Evolutionary conservation across 1,140 invertebrate species (phyloP).

Genomic region (Coptotermes formosanus): DNA sequence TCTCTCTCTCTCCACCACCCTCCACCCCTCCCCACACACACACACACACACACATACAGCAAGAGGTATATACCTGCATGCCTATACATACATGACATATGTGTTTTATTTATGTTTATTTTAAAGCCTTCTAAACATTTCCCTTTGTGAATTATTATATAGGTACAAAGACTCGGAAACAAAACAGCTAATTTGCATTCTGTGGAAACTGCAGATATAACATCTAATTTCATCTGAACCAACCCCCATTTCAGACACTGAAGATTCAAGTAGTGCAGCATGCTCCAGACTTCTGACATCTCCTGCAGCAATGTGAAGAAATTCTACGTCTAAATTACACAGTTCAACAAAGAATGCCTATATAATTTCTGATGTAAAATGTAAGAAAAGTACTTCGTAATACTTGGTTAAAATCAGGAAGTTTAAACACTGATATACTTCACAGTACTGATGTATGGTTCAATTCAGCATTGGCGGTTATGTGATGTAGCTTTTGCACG

Average conservation of each 20-base stretch:
- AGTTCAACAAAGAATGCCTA: background rate
- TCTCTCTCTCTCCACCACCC: background rate
- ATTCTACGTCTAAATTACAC: background rate
- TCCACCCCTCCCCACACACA: background rate
- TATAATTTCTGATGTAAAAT: no score
- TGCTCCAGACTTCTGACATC: background rate
- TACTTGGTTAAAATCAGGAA: no score
- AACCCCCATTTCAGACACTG: background rate
- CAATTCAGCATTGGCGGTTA: no score
- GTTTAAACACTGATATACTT: no score
- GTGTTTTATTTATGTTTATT: slow-evolving; percentile 20
- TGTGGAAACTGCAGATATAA: background rate
- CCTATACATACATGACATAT: background rate
- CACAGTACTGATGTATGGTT: no score
- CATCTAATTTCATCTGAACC: background rate
- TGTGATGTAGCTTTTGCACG: no score
- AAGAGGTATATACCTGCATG: background rate
- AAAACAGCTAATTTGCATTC: slow-evolving; percentile 10
- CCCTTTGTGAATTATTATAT: slow-evolving; percentile 17
- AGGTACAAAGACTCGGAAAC: background rate
- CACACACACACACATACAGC: background rate
- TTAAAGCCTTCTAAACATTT: slow-evolving; percentile 17
- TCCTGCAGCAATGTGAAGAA: background rate
- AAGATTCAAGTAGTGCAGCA: background rate
- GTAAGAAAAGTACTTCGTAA: no score